A percentile compares a stretch with the other conserved stretches of the same genome.
phyloP scores from a whole-genome alignment of 2,113 vertebrate species.

The Arenaria interpres region DNA sequence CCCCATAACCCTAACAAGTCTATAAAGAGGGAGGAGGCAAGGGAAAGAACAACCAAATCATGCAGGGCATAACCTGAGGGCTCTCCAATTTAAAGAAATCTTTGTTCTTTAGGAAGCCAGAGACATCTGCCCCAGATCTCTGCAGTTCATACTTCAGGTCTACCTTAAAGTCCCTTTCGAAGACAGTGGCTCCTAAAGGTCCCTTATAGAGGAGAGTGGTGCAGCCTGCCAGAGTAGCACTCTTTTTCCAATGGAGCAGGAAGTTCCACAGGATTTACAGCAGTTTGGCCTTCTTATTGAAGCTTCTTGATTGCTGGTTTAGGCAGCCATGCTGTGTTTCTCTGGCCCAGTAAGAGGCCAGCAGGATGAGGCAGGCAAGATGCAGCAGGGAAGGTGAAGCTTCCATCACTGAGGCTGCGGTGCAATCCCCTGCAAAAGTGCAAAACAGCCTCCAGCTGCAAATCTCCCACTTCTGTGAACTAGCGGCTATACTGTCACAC shows the following conservation, averaged over 20 bases:
- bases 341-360: neutral
- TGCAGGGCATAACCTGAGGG: neutral
- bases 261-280: neutral
- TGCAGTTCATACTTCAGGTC: neutral
- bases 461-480: neutral
- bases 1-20: neutral
- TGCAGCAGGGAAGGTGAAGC: neutral
- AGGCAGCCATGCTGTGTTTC: neutral
- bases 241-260: neutral
- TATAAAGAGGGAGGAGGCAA: neutral
- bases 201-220: neutral
- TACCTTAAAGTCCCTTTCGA: neutral
- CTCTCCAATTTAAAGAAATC: neutral
- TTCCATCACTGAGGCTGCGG: neutral
- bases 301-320: neutral
- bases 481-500: neutral
- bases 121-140: neutral
- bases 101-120: neutral
- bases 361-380: rapidly evolving
- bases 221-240: neutral
- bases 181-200: neutral
- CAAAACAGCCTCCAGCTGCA: neutral
- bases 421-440: neutral
- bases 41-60: neutral
- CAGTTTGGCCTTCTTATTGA: neutral